phyloP scores from a whole-genome alignment of 2,888 invertebrate species.

The Spodoptera littoralis region DNA sequence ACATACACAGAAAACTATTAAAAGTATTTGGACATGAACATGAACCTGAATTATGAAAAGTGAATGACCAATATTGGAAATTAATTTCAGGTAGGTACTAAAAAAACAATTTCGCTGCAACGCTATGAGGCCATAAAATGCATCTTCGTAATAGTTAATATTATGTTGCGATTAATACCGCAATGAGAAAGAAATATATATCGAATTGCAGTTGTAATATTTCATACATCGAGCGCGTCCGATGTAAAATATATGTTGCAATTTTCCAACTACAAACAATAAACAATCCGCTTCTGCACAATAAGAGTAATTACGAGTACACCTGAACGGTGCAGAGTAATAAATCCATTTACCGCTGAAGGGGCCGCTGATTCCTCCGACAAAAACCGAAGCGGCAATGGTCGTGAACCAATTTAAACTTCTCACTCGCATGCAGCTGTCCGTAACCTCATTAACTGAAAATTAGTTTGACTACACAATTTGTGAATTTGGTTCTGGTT shows the following conservation, averaged over 20 bases:
- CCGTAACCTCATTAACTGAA: conserved; percentile 75
- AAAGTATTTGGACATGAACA: too few species aligned
- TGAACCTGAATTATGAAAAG: too few species aligned
- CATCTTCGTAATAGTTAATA: conserved; percentile 15
- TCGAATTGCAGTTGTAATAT: conserved; percentile 49
- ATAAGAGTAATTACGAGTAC: conserved; percentile 82
- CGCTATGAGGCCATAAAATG: conserved; percentile 2
- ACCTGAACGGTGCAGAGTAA: conserved; percentile 78
- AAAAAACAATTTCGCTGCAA: background rate
- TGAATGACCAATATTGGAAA: too few species aligned
- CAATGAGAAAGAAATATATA: conserved; percentile 33
- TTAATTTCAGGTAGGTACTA: too few species aligned
- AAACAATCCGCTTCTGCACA: conserved; percentile 75
- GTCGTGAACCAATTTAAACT: conserved; percentile 80
- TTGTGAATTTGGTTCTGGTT: conserved; percentile 45
- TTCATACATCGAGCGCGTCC: conserved; percentile 41
- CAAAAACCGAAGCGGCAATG: conserved; percentile 77
- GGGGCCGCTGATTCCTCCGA: conserved; percentile 80
- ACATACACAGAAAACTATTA: too few species aligned
- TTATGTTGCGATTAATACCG: conserved; percentile 23
- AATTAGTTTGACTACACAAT: conserved; percentile 67
- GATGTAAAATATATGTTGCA: conserved; percentile 58
- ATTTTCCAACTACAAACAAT: conserved; percentile 77
- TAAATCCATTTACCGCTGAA: conserved; percentile 85
- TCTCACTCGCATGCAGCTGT: conserved; percentile 75